A percentile compares a stretch with the other conserved stretches of the same genome.
Evolutionary conservation across 2,797 vertebrate genomes (phyloP).

Genomic region (Borostomias antarcticus): DNA sequence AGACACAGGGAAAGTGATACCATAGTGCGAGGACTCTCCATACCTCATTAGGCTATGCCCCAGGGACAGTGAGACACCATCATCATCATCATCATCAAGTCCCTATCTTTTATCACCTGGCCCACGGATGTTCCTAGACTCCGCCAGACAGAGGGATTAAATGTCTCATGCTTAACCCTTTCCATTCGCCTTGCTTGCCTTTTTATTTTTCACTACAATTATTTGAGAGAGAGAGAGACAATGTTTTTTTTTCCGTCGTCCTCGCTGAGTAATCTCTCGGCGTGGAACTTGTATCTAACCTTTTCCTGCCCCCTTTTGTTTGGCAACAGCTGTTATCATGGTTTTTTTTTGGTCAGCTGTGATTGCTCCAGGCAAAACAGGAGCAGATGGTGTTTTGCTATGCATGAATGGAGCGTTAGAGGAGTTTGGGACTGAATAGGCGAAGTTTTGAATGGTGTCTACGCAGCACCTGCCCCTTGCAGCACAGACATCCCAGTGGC

Average conservation of each 20-base stretch:
- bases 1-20: constrained; percentile 27
- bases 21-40: constrained; percentile 65
- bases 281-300: constrained; percentile 92
- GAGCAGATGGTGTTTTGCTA: constrained; percentile 99
- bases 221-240: constrained; percentile 74
- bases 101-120: constrained; percentile 79
- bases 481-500: constrained; percentile 87
- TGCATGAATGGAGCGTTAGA: constrained; percentile 99
- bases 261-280: constrained; percentile 84
- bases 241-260: constrained; percentile 76
- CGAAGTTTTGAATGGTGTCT: constrained; percentile 99
- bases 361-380: constrained; percentile 99
- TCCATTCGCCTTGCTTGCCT: constrained; percentile 62
- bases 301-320: constrained; percentile 92
- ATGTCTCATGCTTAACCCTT: constrained; percentile 81
- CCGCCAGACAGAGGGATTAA: constrained; percentile 74
- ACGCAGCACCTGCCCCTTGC: constrained; percentile 98
- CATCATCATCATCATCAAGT: constrained; percentile 76
- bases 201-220: constrained; percentile 36
- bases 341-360: constrained; percentile 98
- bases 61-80: constrained; percentile 76
- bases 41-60: constrained; percentile 80
- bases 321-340: constrained; percentile 99
- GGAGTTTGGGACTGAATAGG: constrained; percentile 98
- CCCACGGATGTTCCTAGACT: constrained; percentile 64